These are phyloP conservation scores for Leistus spinibarbis DNA, from an alignment of 2,888 invertebrate species.

Conservation along the genomic window DNA sequence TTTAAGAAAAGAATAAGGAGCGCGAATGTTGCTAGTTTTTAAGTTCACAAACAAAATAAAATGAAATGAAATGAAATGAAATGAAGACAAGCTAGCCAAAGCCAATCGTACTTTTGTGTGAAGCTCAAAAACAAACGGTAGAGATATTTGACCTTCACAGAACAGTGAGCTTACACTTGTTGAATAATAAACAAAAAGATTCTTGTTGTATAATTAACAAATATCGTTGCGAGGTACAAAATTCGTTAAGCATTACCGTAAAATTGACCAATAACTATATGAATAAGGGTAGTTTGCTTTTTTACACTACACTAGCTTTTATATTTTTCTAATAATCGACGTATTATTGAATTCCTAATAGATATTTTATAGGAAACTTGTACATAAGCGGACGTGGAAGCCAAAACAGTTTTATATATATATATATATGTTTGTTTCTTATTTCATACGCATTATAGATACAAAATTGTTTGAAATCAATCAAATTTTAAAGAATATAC, in stretches of 20 bases:
- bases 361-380: not conserved
- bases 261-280: not conserved
- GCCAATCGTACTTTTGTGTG: too few species aligned
- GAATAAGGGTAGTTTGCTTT: not conserved
- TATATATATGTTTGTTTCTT: too few species aligned
- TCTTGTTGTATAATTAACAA: constrained; percentile 38
- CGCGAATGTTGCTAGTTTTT: not conserved
- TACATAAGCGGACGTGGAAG: not conserved
- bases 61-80: too few species aligned
- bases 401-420: too few species aligned
- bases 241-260: not conserved
- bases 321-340: not conserved
- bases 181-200: constrained; percentile 7
- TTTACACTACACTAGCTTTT: not conserved
- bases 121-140: too few species aligned
- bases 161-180: not conserved
- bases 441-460: too few species aligned
- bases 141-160: not conserved
- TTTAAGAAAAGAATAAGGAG: constrained; percentile 1
- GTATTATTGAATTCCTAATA: not conserved
- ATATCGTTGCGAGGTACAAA: constrained; percentile 21
- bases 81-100: too few species aligned
- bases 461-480: too few species aligned
- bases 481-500: not conserved
- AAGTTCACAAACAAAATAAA: not conserved